Evolutionary conservation across 2,888 invertebrate species (phyloP), one percentile per base, ranked within the genome.

Genomic region (Lepetodrilus schrolli): DNA sequence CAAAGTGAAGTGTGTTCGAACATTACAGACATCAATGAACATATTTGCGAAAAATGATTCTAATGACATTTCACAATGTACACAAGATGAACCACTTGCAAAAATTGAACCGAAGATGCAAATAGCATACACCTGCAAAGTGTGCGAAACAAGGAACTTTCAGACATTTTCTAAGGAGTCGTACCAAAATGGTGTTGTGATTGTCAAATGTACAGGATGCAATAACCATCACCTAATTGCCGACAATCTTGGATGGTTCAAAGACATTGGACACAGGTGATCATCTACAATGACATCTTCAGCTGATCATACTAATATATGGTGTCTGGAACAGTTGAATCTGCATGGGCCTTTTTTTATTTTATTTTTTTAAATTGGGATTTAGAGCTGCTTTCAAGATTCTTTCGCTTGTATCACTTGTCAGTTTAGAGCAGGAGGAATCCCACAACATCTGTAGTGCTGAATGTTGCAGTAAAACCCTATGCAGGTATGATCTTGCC

Each of bases 171-270:
- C 97, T 0, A 96, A 96, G 91, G 87, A 93, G 20, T 95, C 96
- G 0, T 98, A 98, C 87, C 92, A 94, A 71, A 94, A 94, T 87
- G 98, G 99, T 13, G 95, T 99, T 10, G 96, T 99, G 0, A 96
- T 99, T 80, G 95, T 98, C 0, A 94, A 93, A 71, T 99, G 99
- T 90, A 93, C 94, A 71, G 95, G 95, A 0, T 98, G 98, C 88
- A 91, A 93, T 58, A 97, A 96, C 88, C 94, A 95, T 89, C 99
- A 99, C 91, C 92, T 99, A 26, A 98, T 99, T 80, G 98, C 98
- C 0, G 98, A 99, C 89, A 97, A 99, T 91, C 92, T 99, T 0
- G 95, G 95, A 79, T 99, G 98, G 98, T 99, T 98, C 89, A 92
- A 94, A 0, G 95, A 96, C 87, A 91, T 95, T n/a, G 68, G 47